phyloP scores from a whole-genome alignment of 2,797 vertebrate genomes.

The Coluber constrictor region DNA sequence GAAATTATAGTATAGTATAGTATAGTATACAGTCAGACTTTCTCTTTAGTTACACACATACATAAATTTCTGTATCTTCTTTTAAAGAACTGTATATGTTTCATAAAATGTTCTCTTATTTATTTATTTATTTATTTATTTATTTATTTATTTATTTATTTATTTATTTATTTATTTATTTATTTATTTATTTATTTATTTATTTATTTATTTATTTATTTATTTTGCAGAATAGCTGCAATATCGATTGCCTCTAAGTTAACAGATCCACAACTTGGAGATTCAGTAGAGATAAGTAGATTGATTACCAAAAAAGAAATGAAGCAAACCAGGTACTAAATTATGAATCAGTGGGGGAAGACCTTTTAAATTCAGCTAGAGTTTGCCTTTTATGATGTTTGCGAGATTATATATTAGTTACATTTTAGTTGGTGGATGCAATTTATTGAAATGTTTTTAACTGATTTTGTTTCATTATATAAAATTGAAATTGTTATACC shows the following conservation, averaged over 20 bases:
- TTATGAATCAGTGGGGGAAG: not conserved
- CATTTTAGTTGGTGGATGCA: not conserved
- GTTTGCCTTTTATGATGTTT: not conserved
- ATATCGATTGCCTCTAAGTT: conserved; percentile 94
- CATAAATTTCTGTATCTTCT: not conserved
- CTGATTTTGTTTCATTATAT: not conserved
- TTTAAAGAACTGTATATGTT: not conserved
- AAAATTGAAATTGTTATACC: not conserved
- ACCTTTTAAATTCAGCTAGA: not conserved
- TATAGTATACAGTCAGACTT: not conserved
- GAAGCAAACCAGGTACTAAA: conserved; percentile 83
- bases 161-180: not conserved
- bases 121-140: not conserved
- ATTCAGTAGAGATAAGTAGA: conserved; percentile 90
- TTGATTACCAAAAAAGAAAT: conserved; percentile 93
- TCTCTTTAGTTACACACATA: not conserved
- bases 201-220: not conserved
- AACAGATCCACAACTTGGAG: conserved; percentile 92
- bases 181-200: not conserved
- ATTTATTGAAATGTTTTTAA: not conserved
- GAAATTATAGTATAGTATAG: not conserved
- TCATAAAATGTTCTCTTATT: conserved; percentile 6
- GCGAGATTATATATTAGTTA: not conserved
- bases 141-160: conserved; percentile 12
- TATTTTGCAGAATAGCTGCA: conserved; percentile 84